phyloP scores from a whole-genome alignment of 2,797 vertebrate genomes.

The Eupleurogrammus muticus region DNA sequence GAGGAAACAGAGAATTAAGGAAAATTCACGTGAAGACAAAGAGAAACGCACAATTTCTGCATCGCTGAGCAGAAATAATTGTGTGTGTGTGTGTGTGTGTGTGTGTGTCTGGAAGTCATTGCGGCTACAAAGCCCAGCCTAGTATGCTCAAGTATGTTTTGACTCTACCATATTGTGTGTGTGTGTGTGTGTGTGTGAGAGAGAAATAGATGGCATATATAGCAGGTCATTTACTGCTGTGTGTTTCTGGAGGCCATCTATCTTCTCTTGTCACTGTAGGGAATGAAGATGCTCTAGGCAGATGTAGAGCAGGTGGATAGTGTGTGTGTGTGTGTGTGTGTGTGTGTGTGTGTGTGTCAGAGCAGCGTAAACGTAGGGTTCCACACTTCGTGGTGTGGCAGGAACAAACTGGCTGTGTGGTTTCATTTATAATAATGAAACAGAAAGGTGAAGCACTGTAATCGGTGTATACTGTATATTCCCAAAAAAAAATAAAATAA shows the following conservation, averaged over 20 bases:
- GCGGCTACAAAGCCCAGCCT: background rate
- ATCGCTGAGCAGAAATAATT: constrained; percentile 26
- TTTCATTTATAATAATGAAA: background rate
- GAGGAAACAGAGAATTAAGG: background rate
- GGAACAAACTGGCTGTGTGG: too few species aligned
- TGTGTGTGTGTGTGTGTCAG: background rate
- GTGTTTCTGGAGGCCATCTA: constrained; percentile 52
- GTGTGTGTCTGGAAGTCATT: background rate
- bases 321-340: constrained; percentile 1
- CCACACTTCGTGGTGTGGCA: constrained; percentile 1
- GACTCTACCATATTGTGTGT: background rate
- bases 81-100: background rate
- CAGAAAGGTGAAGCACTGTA: background rate
- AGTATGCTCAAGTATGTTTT: constrained; percentile 22
- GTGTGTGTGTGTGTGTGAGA: background rate
- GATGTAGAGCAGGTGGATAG: background rate
- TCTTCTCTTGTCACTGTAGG: constrained; percentile 53
- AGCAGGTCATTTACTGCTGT: constrained; percentile 42
- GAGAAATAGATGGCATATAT: background rate
- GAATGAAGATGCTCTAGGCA: constrained; percentile 29
- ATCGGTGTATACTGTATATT: too few species aligned
- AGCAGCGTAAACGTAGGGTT: constrained; percentile 23
- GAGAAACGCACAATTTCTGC: constrained; percentile 21
- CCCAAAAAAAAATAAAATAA: background rate
- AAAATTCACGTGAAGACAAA: background rate